Evolutionary conservation across 2,113 vertebrate genomes (phyloP), one percentile per base, ranked within the genome.

Genomic region (Maylandia zebra): DNA sequence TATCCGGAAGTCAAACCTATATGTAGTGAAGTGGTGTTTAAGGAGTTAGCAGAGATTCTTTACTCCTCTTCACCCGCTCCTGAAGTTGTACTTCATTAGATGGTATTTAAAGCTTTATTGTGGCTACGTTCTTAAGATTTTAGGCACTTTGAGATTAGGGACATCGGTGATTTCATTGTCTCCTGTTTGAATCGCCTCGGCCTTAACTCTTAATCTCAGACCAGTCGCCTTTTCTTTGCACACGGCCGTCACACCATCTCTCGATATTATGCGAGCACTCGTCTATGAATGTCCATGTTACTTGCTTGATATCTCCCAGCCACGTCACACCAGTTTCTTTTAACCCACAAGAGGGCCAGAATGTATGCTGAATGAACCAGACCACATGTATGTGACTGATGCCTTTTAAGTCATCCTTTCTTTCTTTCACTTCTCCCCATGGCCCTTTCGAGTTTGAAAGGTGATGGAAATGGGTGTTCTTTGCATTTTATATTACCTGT

Each of bases 341-440:
- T 83, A 86, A 96, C 34, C 85, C 90, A 92, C 92, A 89, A 94
- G 96, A 97, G 96, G 96, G 97, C 97, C 97, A 96, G 97, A 97
- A 98, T 98, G 97, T 98, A 98, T 96, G 96, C 94, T 94, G 95
- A 95, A 95, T 96, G 87, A 95, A 93, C 94, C 96, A 95, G 95
- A 96, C 96, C 93, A 89, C 95, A 96, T 87, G 81, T 91, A 84
- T 88, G 90, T 96, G 96, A 97, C 96, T 96, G 95, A 97, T 97
- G 97, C 97, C 97, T 97, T 95, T 96, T 95, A 95, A 91, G 95
- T 41, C 36, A 10, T 64, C 24, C 14, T 12, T 30, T 30, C 43
- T 48, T 30, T 76, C 14, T 30, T 48, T 48, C 36, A 14, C n/a
- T 24, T 41, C 36, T 66, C 36, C 41, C 41, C 24, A 4, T 1